Conservation (phyloP, 1,140 invertebrate species). For the Ceratina japonica region DNA sequence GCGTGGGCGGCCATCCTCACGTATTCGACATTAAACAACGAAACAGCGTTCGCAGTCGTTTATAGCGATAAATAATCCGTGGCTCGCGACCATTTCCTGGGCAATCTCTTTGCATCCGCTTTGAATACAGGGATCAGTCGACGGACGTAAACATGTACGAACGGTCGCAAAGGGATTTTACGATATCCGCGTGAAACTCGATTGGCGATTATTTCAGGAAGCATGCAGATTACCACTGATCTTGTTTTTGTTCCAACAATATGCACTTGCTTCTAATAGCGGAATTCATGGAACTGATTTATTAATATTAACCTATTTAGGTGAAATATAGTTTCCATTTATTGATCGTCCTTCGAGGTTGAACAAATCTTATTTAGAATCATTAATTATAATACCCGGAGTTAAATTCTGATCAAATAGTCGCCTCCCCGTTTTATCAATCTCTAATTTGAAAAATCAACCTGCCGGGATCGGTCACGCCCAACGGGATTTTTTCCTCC, state of each 20-base stretch:
- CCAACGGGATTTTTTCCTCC: slow-evolving; percentile 27
- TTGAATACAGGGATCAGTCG: slow-evolving; percentile 34
- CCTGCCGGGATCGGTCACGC: slow-evolving; percentile 35
- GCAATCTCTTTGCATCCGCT: background rate
- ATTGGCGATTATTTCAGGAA: slow-evolving; percentile 40
- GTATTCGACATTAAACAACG: slow-evolving; percentile 37
- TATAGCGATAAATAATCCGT: slow-evolving; percentile 52
- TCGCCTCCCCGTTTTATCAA: too few relatives aligned
- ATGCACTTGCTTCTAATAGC: background rate
- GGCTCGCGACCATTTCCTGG: slow-evolving; percentile 42
- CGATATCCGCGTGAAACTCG: slow-evolving; percentile 7
- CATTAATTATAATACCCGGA: too few relatives aligned
- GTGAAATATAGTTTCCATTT: too few relatives aligned
- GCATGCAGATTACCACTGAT: slow-evolving; percentile 7
- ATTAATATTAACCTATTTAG: background rate
- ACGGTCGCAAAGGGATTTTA: slow-evolving; percentile 22
- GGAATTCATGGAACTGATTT: background rate
- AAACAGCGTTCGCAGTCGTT: slow-evolving; percentile 48
- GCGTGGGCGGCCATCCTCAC: slow-evolving; percentile 41
- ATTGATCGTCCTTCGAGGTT: too few relatives aligned
- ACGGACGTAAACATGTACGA: slow-evolving; percentile 21
- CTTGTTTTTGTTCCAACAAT: background rate
- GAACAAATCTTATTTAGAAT: too few relatives aligned
- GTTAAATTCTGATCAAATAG: too few relatives aligned
- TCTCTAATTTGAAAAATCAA: slow-evolving; percentile 34